These are phyloP conservation scores for Xylocampa areola DNA, from an alignment of 2,888 invertebrate species.

Conservation along the genomic window DNA sequence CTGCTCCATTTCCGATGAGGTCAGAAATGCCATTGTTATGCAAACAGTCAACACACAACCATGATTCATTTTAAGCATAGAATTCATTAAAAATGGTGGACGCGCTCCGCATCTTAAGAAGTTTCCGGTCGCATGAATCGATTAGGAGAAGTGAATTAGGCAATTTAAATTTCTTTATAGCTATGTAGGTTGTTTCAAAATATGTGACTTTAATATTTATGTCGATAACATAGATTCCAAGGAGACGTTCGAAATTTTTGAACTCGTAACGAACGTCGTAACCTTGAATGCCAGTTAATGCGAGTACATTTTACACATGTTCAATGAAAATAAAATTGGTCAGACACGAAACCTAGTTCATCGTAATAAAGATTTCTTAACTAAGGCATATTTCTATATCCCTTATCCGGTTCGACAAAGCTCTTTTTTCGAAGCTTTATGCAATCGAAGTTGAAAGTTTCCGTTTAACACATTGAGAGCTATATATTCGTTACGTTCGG, in stretches of 20 bases:
- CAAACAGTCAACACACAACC: constrained; percentile 30
- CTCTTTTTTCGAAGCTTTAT: neutral
- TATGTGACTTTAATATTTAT: neutral
- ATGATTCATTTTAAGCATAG: constrained; percentile 46
- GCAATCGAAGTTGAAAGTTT: neutral
- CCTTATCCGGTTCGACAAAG: too few relatives aligned
- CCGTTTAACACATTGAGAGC: neutral
- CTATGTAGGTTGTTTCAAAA: neutral
- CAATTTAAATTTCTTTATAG: constrained; percentile 11
- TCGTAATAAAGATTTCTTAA: too few relatives aligned
- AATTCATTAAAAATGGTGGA: constrained; percentile 41
- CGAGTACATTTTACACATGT: too few relatives aligned
- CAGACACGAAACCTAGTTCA: too few relatives aligned
- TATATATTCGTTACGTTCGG: neutral
- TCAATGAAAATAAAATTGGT: too few relatives aligned
- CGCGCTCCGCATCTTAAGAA: constrained; percentile 31
- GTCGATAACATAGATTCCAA: too few relatives aligned
- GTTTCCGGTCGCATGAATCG: constrained; percentile 37
- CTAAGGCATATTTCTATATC: too few relatives aligned
- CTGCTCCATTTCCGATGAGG: constrained; percentile 63
- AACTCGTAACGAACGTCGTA: too few relatives aligned
- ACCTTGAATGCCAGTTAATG: too few relatives aligned
- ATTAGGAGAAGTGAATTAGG: constrained; percentile 15
- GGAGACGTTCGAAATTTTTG: too few relatives aligned
- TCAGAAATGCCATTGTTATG: constrained; percentile 60